A percentile compares a stretch with the other conserved stretches of the same genome.
Evolutionary conservation across 1,140 invertebrate genomes (phyloP).

Genomic region (Danaus melanippus): DNA sequence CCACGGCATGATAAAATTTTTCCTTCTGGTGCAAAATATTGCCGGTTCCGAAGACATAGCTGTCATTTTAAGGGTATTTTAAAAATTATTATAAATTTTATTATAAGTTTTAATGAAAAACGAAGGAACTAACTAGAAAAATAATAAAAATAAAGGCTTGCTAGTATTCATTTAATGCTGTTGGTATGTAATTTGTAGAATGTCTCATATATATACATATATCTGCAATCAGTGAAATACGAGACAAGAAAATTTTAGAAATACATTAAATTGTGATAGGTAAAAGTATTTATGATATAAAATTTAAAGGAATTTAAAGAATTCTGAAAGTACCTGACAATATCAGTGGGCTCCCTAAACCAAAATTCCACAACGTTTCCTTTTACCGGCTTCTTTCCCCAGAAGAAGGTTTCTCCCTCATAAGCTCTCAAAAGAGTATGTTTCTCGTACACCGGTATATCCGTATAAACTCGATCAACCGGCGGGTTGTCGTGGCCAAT

Average conservation of each 20-base stretch:
- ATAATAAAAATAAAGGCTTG: too few species aligned
- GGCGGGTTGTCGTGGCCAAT: slow-evolving; percentile 88
- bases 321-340: slow-evolving; percentile 78
- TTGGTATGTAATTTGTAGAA: too few species aligned
- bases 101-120: too few species aligned
- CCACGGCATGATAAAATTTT: slow-evolving; percentile 90
- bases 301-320: too few species aligned
- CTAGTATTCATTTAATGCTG: too few species aligned
- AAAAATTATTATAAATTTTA: too few species aligned
- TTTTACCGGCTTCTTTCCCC: slow-evolving; percentile 89
- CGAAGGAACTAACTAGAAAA: too few species aligned
- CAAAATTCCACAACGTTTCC: slow-evolving; percentile 88
- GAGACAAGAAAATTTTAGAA: too few species aligned
- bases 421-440: slow-evolving; percentile 89
- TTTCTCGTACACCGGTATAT: slow-evolving; percentile 88
- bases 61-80: slow-evolving; percentile 44
- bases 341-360: slow-evolving; percentile 81
- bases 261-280: too few species aligned
- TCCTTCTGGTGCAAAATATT: slow-evolving; percentile 94
- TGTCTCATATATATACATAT: too few species aligned
- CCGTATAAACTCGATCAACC: slow-evolving; percentile 81
- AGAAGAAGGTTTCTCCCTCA: slow-evolving; percentile 91
- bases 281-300: too few species aligned
- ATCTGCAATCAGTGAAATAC: too few species aligned
- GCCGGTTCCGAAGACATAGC: slow-evolving; percentile 91